Conservation (phyloP, 2,888 invertebrate species). For the Oscheius sp. region DNA sequence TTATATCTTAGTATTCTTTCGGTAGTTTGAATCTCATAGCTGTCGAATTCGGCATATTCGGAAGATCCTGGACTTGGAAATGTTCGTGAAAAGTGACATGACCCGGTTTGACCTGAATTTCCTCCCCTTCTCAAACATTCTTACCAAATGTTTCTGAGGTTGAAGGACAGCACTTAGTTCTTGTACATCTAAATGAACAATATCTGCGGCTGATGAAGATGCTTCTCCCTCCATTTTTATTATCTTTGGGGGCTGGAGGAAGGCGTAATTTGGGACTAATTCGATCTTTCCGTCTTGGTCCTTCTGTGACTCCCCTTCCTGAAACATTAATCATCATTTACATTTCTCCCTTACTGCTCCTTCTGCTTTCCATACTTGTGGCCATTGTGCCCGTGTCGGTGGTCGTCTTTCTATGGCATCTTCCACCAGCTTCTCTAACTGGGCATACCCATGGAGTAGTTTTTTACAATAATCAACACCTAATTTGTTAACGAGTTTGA, state of each 20-base stretch:
- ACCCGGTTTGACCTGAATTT: slow-evolving; percentile 6
- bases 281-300: not conserved
- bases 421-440: slow-evolving; percentile 16
- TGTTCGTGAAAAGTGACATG: slow-evolving; percentile 17
- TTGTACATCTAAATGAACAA: slow-evolving; percentile 1
- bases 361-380: slow-evolving; percentile 16
- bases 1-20: no score
- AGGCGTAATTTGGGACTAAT: slow-evolving; percentile 9
- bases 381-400: slow-evolving; percentile 20
- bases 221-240: not conserved
- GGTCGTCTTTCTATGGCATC: slow-evolving; percentile 9
- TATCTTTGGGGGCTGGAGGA: slow-evolving; percentile 8
- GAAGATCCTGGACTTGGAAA: slow-evolving; percentile 11
- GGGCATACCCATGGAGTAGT: slow-evolving; percentile 10
- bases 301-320: not conserved
- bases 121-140: not conserved
- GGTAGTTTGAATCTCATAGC: not conserved
- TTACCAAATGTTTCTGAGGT: slow-evolving; percentile 6
- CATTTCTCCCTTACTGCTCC: not conserved
- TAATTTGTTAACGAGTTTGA: slow-evolving; percentile 4
- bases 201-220: not conserved
- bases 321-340: not conserved
- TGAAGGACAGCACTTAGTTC: not conserved
- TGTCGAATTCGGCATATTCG: slow-evolving; percentile 7
- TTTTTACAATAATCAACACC: slow-evolving; percentile 13